phyloP scores from a whole-genome alignment of 2,888 invertebrate species.

The Drosophila colorata region DNA sequence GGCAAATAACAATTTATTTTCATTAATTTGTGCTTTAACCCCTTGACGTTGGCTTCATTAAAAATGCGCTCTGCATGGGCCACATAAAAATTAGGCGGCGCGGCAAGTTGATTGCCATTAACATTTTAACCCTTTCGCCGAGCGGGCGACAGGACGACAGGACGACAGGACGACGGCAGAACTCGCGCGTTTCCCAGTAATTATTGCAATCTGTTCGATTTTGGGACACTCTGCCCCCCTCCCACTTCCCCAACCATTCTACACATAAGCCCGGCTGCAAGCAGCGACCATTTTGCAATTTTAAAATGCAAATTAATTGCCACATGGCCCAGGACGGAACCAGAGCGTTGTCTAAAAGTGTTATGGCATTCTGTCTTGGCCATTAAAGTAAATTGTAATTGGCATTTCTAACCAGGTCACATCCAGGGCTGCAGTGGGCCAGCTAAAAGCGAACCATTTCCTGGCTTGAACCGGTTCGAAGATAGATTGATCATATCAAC shows the following conservation, averaged over 20 bases:
- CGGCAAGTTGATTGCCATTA: slow-evolving; percentile 66
- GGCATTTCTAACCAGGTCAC: slow-evolving; percentile 46
- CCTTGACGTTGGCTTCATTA: slow-evolving; percentile 73
- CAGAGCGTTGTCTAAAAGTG: slow-evolving; percentile 48
- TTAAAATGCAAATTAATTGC: slow-evolving; percentile 84
- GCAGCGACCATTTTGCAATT: slow-evolving; percentile 74
- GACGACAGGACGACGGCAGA: background rate
- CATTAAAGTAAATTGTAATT: slow-evolving; percentile 81
- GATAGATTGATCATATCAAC: too few relatives aligned
- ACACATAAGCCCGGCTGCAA: slow-evolving; percentile 11
- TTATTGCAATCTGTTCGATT: slow-evolving; percentile 81
- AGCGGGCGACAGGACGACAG: background rate
- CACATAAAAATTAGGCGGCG: slow-evolving; percentile 62
- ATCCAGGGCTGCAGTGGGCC: slow-evolving; percentile 18
- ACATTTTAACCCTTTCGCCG: slow-evolving; percentile 65
- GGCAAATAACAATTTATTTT: slow-evolving; percentile 82
- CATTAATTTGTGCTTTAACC: slow-evolving; percentile 83
- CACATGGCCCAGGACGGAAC: slow-evolving; percentile 70
- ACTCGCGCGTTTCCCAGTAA: slow-evolving; percentile 62
- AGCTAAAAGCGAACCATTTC: too few relatives aligned
- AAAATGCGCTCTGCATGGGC: slow-evolving; percentile 69
- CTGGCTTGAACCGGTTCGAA: too few relatives aligned
- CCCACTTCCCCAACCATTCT: background rate
- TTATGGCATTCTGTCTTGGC: slow-evolving; percentile 62
- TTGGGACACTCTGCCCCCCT: slow-evolving; percentile 56